Conservation (phyloP, 2,888 invertebrate species). For the Hydraecia micacea region DNA sequence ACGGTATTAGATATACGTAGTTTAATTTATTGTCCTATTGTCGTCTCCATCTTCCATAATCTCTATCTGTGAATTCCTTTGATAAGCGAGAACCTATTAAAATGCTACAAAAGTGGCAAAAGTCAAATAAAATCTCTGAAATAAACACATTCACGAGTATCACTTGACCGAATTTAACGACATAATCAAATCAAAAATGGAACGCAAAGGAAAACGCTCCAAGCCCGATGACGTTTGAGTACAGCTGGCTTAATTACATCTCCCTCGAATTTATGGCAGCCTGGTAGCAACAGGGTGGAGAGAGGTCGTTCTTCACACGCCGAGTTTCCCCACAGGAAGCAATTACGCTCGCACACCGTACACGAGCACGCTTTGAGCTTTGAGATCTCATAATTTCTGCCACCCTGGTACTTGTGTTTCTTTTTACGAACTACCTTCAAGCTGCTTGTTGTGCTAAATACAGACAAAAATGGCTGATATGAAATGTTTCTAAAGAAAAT, state of each 20-base stretch:
- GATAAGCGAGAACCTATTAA: constrained; percentile 4
- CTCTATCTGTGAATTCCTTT: background rate
- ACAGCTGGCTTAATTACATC: constrained; percentile 73
- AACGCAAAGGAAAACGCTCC: constrained; percentile 55
- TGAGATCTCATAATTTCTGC: constrained; percentile 76
- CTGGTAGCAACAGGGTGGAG: constrained; percentile 76
- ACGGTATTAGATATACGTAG: background rate
- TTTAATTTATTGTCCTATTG: too few relatives aligned
- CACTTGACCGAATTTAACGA: constrained; percentile 51
- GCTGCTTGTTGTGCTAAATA: background rate
- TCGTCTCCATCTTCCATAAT: background rate
- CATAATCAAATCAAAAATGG: constrained; percentile 57
- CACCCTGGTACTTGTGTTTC: constrained; percentile 71
- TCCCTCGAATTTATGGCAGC: constrained; percentile 74
- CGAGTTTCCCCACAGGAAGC: constrained; percentile 80
- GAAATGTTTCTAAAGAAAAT: too few relatives aligned
- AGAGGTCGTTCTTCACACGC: constrained; percentile 79
- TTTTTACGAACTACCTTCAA: constrained; percentile 56
- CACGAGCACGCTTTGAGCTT: constrained; percentile 74
- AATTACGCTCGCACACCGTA: constrained; percentile 75
- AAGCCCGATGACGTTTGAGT: constrained; percentile 59
- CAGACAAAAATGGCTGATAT: background rate
- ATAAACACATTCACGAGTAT: constrained; percentile 25
- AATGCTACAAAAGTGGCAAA: background rate
- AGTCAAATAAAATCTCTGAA: constrained; percentile 9